Base-by-base conservation (phyloP, 2,888 invertebrate species). In the Aphidoletes aphidimyza region DNA sequence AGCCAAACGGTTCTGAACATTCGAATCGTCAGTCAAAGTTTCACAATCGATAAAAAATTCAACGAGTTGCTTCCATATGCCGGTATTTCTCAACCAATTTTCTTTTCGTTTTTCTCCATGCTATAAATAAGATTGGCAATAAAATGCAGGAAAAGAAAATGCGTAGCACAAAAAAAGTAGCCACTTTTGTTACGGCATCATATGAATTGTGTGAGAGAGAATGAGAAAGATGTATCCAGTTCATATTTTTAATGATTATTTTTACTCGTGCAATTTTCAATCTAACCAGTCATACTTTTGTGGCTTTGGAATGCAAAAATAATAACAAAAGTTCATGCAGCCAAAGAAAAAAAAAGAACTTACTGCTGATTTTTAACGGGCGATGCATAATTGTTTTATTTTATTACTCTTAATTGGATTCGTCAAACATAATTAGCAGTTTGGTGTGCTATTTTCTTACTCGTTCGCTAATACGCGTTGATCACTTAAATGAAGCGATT, bases 41-140 rank as follows among this genome's bases (percentile, higher is more conserved):
- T n/a, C 69, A 69, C 69, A 69, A 69, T 69, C 69, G 34, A 69
- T 69, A 30, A 30, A 69, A 3, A 69, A 30, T 14, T 69, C 19
- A 69, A 69, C 6, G 11, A 69, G 30, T 30, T n/a, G 30, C 8
- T 30, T 69, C 69, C 69, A 69, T 69, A 69, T 69, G 69, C 26
- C 30, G 69, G 69, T 14, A 34, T 69, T 69, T 69, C 69, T 69
- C 69, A 26, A 30, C n/a, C n/a, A n/a, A n/a, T 9, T 42, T 30
- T 69, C 17, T 69, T 69, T 69, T 30, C 22, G n/a, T n/a, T 3
- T 26, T 11, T 2, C 22, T 54, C 11, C 69, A 11, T 30, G 30
- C 69, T 69, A 69, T 69, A 69, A 69, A 69, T 69, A 69, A 69
- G 34, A 69, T 69, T 30, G 69, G 69, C 69, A 30, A 69, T 69